Evolutionary conservation across 2,888 invertebrate species (phyloP).

Genomic region (Azorinus chamasolen): DNA sequence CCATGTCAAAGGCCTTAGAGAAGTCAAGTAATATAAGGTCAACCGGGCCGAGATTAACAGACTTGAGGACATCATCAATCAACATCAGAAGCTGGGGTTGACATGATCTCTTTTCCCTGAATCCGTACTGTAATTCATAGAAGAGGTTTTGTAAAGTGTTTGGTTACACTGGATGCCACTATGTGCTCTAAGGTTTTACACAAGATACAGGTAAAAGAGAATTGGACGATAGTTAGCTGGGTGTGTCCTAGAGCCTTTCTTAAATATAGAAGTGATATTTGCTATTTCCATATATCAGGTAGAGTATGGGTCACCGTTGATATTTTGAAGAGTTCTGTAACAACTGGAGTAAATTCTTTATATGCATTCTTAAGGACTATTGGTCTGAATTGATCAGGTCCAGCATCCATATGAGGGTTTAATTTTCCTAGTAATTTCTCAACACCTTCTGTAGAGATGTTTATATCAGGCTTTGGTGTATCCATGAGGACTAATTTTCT

Average conservation of each 20-base stretch:
- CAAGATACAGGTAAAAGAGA: constrained; percentile 1
- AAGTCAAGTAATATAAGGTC: not conserved
- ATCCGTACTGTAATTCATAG: constrained; percentile 14
- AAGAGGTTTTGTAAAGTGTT: constrained; percentile 4
- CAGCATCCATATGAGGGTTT: too few relatives aligned
- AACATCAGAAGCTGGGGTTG: not conserved
- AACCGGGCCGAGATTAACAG: not conserved
- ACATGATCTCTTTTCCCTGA: constrained; percentile 2
- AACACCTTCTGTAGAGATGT: too few relatives aligned
- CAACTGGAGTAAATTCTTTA: too few relatives aligned
- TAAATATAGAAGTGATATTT: too few relatives aligned
- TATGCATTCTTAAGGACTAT: too few relatives aligned
- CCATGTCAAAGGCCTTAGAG: not conserved
- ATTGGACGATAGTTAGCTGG: constrained; percentile 7
- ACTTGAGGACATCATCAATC: not conserved
- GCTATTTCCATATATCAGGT: too few relatives aligned
- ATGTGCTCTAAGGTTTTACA: constrained; percentile 7
- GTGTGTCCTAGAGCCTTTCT: constrained; percentile 1
- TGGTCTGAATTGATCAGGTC: too few relatives aligned
- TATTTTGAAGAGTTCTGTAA: too few relatives aligned
- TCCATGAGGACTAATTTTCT: too few relatives aligned
- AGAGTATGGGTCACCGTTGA: too few relatives aligned
- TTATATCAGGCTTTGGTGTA: too few relatives aligned
- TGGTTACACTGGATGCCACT: not conserved
- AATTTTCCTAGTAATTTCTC: too few relatives aligned